A percentile compares a stretch with the other conserved stretches of the same genome.
Evolutionary conservation across 23 tunicate species (phyloP).

Genomic region (Pegea sp.): DNA sequence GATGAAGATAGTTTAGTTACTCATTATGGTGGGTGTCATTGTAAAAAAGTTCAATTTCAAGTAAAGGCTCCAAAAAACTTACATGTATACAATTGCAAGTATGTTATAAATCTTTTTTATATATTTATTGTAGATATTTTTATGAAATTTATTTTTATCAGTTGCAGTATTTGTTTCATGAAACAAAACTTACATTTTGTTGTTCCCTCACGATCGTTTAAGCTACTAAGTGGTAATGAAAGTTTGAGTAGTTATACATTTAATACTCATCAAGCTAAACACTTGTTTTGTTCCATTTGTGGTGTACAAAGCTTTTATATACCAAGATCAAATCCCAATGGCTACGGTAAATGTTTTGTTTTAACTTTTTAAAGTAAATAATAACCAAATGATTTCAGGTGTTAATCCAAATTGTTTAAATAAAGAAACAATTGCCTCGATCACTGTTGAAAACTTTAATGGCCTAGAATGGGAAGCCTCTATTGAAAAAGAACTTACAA

Average conservation of each 20-base stretch:
- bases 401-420: conserved; percentile 70
- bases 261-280: conserved; percentile 75
- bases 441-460: conserved; percentile 38
- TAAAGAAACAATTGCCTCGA: conserved; percentile 36
- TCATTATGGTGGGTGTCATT: conserved; percentile 84
- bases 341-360: conserved; percentile 35
- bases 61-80: conserved; percentile 27
- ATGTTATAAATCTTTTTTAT: conserved; percentile 1
- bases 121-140: background rate
- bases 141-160: conserved; percentile 2
- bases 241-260: conserved; percentile 55
- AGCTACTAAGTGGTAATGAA: conserved; percentile 27
- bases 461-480: conserved; percentile 76
- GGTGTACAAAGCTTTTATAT: conserved; percentile 86
- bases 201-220: conserved; percentile 42
- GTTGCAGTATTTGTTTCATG: conserved; percentile 72
- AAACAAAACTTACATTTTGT: conserved; percentile 73
- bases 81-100: conserved; percentile 79
- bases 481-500: conserved; percentile 21
- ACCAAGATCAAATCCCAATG: conserved; percentile 90
- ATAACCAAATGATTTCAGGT: conserved; percentile 6
- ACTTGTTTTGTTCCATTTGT: conserved; percentile 66
- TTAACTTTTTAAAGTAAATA: background rate
- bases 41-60: conserved; percentile 53
- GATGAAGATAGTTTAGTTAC: conserved; percentile 2